phyloP scores from a whole-genome alignment of 1,140 invertebrate genomes.

The Drusus annulatus region DNA sequence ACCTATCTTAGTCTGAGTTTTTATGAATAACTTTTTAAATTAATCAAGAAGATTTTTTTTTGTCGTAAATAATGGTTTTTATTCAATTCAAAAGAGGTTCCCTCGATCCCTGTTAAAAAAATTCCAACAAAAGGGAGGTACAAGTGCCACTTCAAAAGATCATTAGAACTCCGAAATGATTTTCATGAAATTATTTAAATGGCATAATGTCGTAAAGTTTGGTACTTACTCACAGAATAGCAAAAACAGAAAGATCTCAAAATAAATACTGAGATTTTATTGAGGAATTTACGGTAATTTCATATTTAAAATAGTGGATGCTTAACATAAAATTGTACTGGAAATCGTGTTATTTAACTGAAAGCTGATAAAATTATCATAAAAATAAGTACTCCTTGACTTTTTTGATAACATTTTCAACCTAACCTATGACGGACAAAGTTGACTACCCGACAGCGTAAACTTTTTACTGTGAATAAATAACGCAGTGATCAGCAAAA shows the following conservation, averaged over 20 bases:
- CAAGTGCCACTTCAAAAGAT: neutral
- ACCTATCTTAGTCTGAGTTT: too few species aligned
- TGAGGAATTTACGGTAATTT: neutral
- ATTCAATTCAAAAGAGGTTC: too few species aligned
- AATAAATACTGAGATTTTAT: neutral
- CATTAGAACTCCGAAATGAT: conserved; percentile 53
- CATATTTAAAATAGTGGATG: neutral
- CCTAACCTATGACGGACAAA: too few species aligned
- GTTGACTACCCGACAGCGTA: too few species aligned
- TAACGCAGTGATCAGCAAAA: too few species aligned
- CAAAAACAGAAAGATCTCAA: neutral
- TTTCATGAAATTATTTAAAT: conserved; percentile 57
- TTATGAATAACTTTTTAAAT: too few species aligned
- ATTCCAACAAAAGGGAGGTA: neutral
- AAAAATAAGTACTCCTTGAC: neutral
- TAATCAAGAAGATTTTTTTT: too few species aligned
- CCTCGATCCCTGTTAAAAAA: neutral
- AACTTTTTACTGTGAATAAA: too few species aligned
- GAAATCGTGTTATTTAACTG: neutral
- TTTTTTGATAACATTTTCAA: too few species aligned
- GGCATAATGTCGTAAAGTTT: conserved; percentile 5
- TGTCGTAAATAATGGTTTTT: too few species aligned
- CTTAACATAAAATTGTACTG: too few species aligned
- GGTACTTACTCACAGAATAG: neutral
- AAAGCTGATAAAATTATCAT: neutral